Conservation (phyloP, 2,113 vertebrate genomes). For the Bombycilla garrulus region DNA sequence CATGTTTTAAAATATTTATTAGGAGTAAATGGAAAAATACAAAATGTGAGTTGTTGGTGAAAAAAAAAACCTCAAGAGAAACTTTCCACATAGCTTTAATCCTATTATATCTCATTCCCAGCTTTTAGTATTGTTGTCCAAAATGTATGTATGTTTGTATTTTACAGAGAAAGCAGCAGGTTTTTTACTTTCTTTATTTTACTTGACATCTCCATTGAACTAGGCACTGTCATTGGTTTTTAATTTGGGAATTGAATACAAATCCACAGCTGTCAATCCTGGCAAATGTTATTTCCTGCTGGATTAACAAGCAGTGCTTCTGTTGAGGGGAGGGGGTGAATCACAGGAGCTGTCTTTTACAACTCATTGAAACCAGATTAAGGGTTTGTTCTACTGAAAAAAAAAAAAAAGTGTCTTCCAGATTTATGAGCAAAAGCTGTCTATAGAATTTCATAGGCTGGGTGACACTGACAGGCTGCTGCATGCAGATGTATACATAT, state of each 20-base stretch:
- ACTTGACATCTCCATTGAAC: slow-evolving; percentile 65
- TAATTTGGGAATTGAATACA: slow-evolving; percentile 71
- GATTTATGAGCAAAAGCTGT: slow-evolving; percentile 17
- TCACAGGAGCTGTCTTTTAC: slow-evolving; percentile 49
- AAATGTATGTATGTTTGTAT: slow-evolving; percentile 38
- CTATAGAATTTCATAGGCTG: background rate
- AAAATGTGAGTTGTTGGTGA: background rate
- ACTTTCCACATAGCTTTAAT: slow-evolving; percentile 24
- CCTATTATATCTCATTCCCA: background rate
- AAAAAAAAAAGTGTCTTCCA: slow-evolving; percentile 45
- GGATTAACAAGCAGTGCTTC: slow-evolving; percentile 65
- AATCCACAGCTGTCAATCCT: slow-evolving; percentile 76
- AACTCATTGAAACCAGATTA: slow-evolving; percentile 53
- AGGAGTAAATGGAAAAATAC: background rate
- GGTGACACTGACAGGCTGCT: background rate
- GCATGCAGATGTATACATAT: background rate
- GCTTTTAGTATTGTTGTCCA: slow-evolving; percentile 24
- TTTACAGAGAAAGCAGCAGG: slow-evolving; percentile 20
- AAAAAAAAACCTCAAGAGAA: background rate
- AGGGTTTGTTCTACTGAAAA: slow-evolving; percentile 25
- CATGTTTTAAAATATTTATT: background rate
- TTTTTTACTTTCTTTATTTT: slow-evolving; percentile 48
- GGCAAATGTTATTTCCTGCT: slow-evolving; percentile 76
- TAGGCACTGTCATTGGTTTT: slow-evolving; percentile 60
- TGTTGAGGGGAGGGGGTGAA: slow-evolving; percentile 42